Percentiles rank a stretch among this genome's conserved stretches.
Conservation (phyloP, 2,888 invertebrate species). For the Corythucha ciliata region DNA sequence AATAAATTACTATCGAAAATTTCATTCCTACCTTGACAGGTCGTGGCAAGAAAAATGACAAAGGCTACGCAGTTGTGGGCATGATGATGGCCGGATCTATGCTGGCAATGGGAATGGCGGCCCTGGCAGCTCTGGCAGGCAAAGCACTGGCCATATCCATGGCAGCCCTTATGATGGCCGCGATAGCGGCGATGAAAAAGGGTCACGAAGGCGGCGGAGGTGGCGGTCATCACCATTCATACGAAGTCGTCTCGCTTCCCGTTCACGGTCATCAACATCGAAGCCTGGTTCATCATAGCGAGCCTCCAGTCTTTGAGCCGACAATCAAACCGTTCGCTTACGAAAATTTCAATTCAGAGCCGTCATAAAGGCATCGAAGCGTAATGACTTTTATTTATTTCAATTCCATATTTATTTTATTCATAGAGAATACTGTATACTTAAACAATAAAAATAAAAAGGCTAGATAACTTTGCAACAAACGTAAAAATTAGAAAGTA, state of each 20-base stretch:
- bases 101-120: conserved; percentile 35
- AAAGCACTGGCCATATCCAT: conserved; percentile 36
- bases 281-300: too few relatives aligned
- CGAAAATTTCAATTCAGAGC: too few relatives aligned
- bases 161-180: conserved; percentile 34
- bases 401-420: too few relatives aligned
- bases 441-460: too few relatives aligned
- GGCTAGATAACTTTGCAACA: too few relatives aligned
- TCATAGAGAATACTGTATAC: too few relatives aligned
- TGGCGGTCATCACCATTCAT: conserved; percentile 21
- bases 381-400: too few relatives aligned
- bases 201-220: conserved; percentile 22
- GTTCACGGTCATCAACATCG: conserved; percentile 22
- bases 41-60: conserved; percentile 21
- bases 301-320: too few relatives aligned
- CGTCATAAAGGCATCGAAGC: too few relatives aligned
- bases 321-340: too few relatives aligned
- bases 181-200: conserved; percentile 32
- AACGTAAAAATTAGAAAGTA: conserved; percentile 7
- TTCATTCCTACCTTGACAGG: too few relatives aligned
- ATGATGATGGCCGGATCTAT: conserved; percentile 35
- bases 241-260: conserved; percentile 27
- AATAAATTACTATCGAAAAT: too few relatives aligned
- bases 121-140: conserved; percentile 35
- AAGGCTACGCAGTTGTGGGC: conserved; percentile 23